These are phyloP conservation scores for Sycophila sp. DNA, from an alignment of 1,140 invertebrate genomes.

Conservation along the genomic window DNA sequence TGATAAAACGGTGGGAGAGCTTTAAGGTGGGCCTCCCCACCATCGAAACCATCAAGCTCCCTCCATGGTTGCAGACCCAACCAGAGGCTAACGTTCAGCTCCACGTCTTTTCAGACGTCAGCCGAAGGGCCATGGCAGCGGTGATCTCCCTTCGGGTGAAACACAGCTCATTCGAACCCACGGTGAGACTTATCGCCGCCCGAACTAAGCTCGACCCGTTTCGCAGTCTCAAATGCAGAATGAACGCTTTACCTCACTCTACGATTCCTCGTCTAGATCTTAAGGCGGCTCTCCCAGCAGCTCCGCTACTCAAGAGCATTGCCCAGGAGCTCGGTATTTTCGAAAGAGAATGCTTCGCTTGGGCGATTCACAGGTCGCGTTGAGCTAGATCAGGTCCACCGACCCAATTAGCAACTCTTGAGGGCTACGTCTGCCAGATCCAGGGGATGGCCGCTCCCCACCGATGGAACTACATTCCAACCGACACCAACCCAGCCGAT, in stretches of 20 bases:
- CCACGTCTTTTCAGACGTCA: background rate
- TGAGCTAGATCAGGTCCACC: background rate
- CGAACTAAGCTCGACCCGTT: background rate
- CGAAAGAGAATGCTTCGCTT: background rate
- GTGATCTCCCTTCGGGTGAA: background rate
- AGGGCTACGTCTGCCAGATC: conserved; percentile 32
- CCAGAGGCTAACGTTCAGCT: background rate
- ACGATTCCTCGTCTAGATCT: background rate
- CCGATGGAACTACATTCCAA: conserved; percentile 44
- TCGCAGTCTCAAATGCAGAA: background rate
- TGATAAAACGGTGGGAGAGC: background rate
- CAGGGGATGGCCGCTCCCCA: conserved; percentile 26
- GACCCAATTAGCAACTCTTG: background rate
- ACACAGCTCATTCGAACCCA: too few species aligned
- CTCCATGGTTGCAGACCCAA: background rate
- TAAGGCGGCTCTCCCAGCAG: background rate
- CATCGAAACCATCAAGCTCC: background rate
- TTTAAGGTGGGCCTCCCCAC: background rate
- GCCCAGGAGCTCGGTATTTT: background rate
- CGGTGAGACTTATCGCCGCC: background rate
- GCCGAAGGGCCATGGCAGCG: background rate
- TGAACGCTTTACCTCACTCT: background rate
- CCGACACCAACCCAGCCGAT: conserved; percentile 49
- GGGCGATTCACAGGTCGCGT: conserved; percentile 4
- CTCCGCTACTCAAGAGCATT: background rate